Base-by-base conservation (phyloP, 2,888 invertebrate genomes). In the Apodemia mormo region DNA sequence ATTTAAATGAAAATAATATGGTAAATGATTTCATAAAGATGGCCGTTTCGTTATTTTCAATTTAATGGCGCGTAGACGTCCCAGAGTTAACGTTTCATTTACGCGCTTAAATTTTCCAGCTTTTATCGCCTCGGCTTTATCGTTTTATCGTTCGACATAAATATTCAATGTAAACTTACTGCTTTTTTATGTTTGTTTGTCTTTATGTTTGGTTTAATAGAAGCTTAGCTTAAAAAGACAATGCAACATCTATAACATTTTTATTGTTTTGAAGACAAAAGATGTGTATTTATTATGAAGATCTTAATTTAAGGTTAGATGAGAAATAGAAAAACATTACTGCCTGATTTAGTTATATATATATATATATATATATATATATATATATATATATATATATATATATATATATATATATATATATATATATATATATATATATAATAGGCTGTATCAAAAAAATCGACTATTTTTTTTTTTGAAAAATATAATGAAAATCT, bases 1-100 rank as follows among this genome's bases (percentile, higher is more conserved):
- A 81, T 72, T 78, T 82, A 85, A 90, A 90, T 88, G 86, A 88
- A 86, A 87, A 89, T 90, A 90, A 89, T 92, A 92, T 90, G 89
- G 87, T 90, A 89, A 80, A 91, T 90, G 88, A 88, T 90, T 90
- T 88, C 88, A 91, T 92, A 91, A 90, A 88, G 87, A 90, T 87
- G 85, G 88, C 86, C 85, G 82, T 84, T 78, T 76, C 75, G 83
- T 86, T 83, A 86, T 87, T 84, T 88, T 78, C 78, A 82, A 79
- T 78, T 85, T 90, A 92, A 92, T 90, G 90, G 89, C 75, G 84
- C 90, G 85, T 84, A 80, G 81, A 82, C 81, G 80, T 84, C 85
- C 45, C 45, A 45, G 45, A 45, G 45, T 45, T 45, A 45, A 12
- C 88, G 85, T 80, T 76, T 86, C 85, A 85, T 90, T 90, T 88